phyloP scores from a whole-genome alignment of 2,797 vertebrate genomes.

The Sebastes reedi region DNA sequence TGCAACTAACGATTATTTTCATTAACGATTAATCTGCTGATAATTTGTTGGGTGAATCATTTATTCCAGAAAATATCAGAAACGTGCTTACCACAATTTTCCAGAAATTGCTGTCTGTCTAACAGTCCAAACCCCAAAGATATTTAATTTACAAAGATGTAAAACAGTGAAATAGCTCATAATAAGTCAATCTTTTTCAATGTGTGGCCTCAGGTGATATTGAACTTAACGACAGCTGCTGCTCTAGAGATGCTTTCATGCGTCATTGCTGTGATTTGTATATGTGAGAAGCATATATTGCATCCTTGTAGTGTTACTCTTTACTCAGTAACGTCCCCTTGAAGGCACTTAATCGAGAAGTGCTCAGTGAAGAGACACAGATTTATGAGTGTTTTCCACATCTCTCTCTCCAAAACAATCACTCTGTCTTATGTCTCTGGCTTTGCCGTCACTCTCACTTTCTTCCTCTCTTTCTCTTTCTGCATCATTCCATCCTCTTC shows the following conservation, averaged over 20 bases:
- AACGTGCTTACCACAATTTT: neutral
- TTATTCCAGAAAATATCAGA: too few relatives aligned
- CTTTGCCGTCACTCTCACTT: slow-evolving; percentile 56
- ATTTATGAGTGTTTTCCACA: slow-evolving; percentile 32
- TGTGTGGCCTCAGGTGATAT: neutral
- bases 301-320: slow-evolving; percentile 33
- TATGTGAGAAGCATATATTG: slow-evolving; percentile 19
- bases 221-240: neutral
- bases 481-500: slow-evolving; percentile 33
- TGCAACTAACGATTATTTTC: too few relatives aligned
- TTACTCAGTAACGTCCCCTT: slow-evolving; percentile 42
- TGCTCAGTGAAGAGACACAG: slow-evolving; percentile 36
- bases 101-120: neutral
- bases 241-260: neutral
- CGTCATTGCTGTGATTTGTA: neutral
- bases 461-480: slow-evolving; percentile 43
- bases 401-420: slow-evolving; percentile 38
- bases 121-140: neutral
- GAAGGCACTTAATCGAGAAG: slow-evolving; percentile 55
- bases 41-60: too few relatives aligned
- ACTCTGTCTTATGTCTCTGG: slow-evolving; percentile 44
- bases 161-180: neutral
- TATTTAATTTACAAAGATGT: neutral
- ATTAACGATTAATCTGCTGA: too few relatives aligned
- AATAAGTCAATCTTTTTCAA: neutral